A percentile compares a stretch with the other conserved stretches of the same genome.
phyloP scores from a whole-genome alignment of 2,113 vertebrate species.

The Eublepharis macularius region DNA sequence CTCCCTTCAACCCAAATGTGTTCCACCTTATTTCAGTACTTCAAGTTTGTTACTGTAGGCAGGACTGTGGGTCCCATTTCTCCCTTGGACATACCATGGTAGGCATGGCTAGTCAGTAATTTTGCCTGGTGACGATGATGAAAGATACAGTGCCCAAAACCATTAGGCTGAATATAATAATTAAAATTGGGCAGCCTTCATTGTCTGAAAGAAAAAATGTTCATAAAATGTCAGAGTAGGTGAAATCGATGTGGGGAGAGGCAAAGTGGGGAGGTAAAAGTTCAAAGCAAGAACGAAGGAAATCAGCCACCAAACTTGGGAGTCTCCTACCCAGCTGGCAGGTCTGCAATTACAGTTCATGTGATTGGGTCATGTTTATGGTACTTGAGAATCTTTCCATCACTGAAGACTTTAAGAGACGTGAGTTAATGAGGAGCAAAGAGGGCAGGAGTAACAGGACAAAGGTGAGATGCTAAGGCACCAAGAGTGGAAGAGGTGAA shows the following conservation, averaged over 20 bases:
- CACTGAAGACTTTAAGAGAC: rapidly evolving
- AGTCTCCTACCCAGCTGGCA: background rate
- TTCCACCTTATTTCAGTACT: no score
- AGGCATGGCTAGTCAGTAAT: no score
- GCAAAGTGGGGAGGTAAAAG: background rate
- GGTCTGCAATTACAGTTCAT: background rate
- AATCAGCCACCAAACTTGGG: background rate
- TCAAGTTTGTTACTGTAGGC: no score
- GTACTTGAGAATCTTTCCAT: rapidly evolving
- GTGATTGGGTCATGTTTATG: background rate
- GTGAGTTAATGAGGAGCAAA: background rate
- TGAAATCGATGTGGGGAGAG: background rate
- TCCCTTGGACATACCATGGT: no score
- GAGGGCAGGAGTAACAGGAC: background rate
- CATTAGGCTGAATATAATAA: no score
- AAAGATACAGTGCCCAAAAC: no score
- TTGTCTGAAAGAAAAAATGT: background rate
- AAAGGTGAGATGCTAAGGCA: background rate
- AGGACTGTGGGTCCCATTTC: no score
- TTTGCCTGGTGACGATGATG: no score
- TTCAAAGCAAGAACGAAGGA: background rate
- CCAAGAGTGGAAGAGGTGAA: background rate
- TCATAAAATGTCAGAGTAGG: background rate
- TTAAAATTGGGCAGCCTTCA: background rate
- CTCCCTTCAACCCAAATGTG: no score